Base-by-base conservation (phyloP, 2,797 vertebrate genomes). In the Scomberomorus guttatus region DNA sequence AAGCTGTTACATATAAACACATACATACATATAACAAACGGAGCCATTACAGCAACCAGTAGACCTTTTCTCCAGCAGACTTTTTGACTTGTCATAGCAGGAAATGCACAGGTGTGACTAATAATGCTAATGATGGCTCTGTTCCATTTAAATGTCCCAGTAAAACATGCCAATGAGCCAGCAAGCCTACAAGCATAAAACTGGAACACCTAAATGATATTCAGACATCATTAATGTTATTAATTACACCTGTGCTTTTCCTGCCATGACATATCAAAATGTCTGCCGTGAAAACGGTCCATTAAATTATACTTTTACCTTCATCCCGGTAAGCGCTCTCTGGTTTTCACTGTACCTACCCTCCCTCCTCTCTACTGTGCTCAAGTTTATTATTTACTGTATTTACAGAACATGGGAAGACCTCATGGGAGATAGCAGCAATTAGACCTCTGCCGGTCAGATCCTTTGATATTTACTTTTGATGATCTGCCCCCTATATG, bases 391-490 rank as follows among this genome's bases (percentile, higher is more conserved):
- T 92, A 37, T 37, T 37, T 37, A 37, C 37, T 37, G 37, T 87
- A 86, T 84, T 80, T 83, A 54, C 74, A 82, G 76, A 88, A 80
- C 71, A 81, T 50, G 61, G 37, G 58, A 64, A 60, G 69, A 59
- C 63, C 90, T 88, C 68, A 2, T 77, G 86, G 84, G 87, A 89
- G 90, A 90, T 86, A 76, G 90, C 77, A 82, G 83, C 86, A 90
- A 90, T 93, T 90, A 91, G 87, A 90, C 86, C 69, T 74, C 82
- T 86, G 85, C 72, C 80, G 85, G 85, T 86, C 82, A 69, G 74
- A 87, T 87, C 81, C 90, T 92, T 92, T 94, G 87, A 93, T 94
- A 93, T 93, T 91, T 92, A 80, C 87, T 85, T 89, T 80, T 80
- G 82, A 91, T 91, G 81, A 79, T 89, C 72, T 82, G 71, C 69